Conservation (phyloP, 2,797 vertebrate species). For the Tenualosa thibaudeaui region DNA sequence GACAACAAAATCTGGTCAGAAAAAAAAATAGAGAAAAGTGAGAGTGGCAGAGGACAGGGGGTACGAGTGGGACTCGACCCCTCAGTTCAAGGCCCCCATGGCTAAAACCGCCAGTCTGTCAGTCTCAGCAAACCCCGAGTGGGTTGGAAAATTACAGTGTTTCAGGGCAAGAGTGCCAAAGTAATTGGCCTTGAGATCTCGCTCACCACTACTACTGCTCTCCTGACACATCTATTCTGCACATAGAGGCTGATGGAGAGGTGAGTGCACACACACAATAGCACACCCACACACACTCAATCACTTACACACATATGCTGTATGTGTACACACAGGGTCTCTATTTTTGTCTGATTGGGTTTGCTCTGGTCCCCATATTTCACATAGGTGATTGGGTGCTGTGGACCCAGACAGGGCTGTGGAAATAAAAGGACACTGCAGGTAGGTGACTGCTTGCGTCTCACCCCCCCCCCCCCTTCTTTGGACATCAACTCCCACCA, state of each 20-base stretch:
- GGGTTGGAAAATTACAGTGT: constrained; percentile 45
- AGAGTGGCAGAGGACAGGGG: background rate
- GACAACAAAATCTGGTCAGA: background rate
- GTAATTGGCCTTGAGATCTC: constrained; percentile 42
- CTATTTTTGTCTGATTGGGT: background rate
- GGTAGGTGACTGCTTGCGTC: constrained; percentile 60
- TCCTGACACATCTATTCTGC: background rate
- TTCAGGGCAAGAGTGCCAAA: constrained; percentile 46
- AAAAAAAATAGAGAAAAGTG: background rate
- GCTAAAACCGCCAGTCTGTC: constrained; percentile 34
- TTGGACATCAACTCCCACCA: background rate
- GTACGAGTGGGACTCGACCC: background rate
- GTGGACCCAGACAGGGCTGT: background rate
- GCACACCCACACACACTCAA: background rate
- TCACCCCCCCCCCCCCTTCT: constrained; percentile 30
- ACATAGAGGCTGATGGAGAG: background rate
- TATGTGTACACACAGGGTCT: background rate
- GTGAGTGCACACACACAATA: constrained; percentile 22
- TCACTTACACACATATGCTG: background rate
- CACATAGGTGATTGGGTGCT: background rate
- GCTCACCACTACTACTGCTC: background rate
- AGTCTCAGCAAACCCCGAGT: constrained; percentile 41
- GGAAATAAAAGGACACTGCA: constrained; percentile 49
- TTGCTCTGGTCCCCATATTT: background rate
- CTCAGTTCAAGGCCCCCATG: background rate